Conservation (phyloP, 2,888 invertebrate genomes). For the Drosophila buzzatii region DNA sequence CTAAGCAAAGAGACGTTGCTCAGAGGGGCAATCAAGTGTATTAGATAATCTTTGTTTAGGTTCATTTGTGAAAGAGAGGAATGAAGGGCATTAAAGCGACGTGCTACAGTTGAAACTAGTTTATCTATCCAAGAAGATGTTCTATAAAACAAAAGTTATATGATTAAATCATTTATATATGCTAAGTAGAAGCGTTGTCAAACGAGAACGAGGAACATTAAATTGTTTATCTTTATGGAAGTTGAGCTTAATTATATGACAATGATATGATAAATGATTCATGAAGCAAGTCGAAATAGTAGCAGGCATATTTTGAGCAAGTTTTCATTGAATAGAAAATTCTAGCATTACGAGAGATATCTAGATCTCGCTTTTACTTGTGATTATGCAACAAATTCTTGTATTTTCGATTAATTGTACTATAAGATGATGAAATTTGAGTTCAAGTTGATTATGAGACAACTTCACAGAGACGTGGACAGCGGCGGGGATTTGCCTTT, state of each 20-base stretch:
- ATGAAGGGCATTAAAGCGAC: not conserved
- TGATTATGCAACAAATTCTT: not conserved
- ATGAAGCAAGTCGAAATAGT: not conserved
- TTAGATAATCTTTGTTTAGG: too few relatives aligned
- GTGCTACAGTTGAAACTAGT: not conserved
- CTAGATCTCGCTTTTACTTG: not conserved
- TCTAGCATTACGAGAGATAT: not conserved
- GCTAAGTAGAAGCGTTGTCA: not conserved
- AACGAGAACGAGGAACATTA: not conserved
- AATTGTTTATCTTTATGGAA: not conserved
- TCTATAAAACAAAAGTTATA: not conserved
- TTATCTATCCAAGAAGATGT: not conserved
- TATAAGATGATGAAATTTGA: not conserved
- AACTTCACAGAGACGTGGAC: not conserved
- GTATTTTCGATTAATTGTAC: not conserved
- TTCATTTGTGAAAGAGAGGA: too few relatives aligned
- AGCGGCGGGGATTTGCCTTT: not conserved
- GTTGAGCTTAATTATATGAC: not conserved
- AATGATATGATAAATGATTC: conserved; percentile 2
- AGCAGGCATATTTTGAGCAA: not conserved
- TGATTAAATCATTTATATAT: not conserved
- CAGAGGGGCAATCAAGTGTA: not conserved
- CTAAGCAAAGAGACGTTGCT: not conserved
- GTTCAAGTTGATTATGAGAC: too few relatives aligned
- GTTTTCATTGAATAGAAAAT: not conserved